These are phyloP conservation scores for Toxotes lorentzi DNA, from an alignment of 2,797 vertebrate genomes.

Conservation along the genomic window DNA sequence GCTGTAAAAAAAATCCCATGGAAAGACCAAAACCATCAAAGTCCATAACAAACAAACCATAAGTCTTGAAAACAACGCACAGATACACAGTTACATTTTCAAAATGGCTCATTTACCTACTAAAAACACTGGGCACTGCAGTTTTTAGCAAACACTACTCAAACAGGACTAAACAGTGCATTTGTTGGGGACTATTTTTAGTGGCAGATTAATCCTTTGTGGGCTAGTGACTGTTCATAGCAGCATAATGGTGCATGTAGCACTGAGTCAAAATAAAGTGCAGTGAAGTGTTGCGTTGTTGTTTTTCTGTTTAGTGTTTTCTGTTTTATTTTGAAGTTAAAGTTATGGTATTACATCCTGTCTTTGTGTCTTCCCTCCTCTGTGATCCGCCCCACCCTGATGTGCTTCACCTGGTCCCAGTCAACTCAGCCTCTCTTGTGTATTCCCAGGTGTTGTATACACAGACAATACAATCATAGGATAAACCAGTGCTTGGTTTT, in stretches of 20 bases:
- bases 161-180: not conserved
- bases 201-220: not conserved
- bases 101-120: not conserved
- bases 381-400: no score
- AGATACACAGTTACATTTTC: not conserved
- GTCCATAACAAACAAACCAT: not conserved
- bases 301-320: no score
- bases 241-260: not conserved
- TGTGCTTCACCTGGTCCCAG: no score
- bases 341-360: no score
- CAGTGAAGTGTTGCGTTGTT: not conserved
- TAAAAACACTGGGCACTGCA: not conserved
- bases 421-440: no score
- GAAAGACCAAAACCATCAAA: no score
- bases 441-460: not conserved
- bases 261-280: not conserved
- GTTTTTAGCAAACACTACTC: not conserved
- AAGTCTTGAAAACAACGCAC: not conserved
- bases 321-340: no score
- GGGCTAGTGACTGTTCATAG: not conserved
- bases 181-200: not conserved
- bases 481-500: not conserved
- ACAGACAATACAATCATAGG: not conserved
- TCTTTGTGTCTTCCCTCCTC: no score
- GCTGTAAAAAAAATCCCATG: no score